Evolutionary conservation across 2,888 invertebrate species (phyloP), one percentile per base, ranked within the genome.

Genomic region (Drosophila histrio): DNA sequence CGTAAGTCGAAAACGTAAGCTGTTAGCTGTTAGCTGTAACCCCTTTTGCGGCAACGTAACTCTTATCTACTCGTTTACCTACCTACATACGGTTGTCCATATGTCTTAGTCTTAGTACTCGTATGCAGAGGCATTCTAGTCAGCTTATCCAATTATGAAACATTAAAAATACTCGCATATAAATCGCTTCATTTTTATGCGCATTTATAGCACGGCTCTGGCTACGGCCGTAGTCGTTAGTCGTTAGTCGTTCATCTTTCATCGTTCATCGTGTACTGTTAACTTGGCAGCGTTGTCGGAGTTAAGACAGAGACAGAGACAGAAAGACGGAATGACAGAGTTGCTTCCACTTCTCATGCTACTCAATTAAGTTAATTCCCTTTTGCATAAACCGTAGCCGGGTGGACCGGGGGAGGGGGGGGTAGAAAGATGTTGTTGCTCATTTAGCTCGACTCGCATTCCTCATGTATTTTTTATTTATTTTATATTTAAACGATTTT

Each of bases 121-220:
- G 13, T 13, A 24, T 34, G 17, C 50, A 19, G 17, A n/a, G 36
- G 17, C 50, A 46, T 52, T 46, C 61, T 56, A 60, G 59, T 63
- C 61, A 64, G 72, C 77, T 69, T 75, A 83, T 80, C 74, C 82
- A 83, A 83, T 83, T 83, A 83, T 83, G 84, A 83, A 66, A 67
- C 88, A 83, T 88, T 83, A 86, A 83, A 83, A 87, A 80, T 79
- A 88, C 80, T 70, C 81, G 87, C 82, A 83, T 83, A 88, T 88
- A 84, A 84, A 86, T 87, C 88, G 84, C 84, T 79, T 87, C 81
- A 88, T 86, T 84, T 87, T 88, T 79, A 83, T 73, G 70, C 83
- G 68, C 80, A 83, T 73, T 77, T 84, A 82, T 58, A 59, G 61
- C 56, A 26, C 34, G 56, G 36, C 44, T 38, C 21, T 34, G 36